phyloP scores from a whole-genome alignment of 2,113 vertebrate genomes.

The Actinemys pallida region DNA sequence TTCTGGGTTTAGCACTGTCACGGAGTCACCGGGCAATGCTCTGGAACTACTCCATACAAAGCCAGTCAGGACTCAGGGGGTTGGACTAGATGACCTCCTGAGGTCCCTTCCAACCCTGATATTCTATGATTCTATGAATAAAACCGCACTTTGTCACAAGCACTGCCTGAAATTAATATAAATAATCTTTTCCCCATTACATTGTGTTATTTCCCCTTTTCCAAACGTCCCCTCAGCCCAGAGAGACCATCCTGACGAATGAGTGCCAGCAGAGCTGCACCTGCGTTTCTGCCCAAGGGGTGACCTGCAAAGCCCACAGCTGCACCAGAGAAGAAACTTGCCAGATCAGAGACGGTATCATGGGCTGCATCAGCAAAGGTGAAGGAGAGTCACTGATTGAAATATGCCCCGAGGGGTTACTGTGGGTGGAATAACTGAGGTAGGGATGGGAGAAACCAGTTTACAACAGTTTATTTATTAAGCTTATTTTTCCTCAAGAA shows the following conservation, averaged over 20 bases:
- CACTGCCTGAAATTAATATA: neutral
- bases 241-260: constrained; percentile 67
- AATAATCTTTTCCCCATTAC: neutral
- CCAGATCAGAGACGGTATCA: constrained; percentile 70
- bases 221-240: constrained; percentile 71
- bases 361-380: constrained; percentile 82
- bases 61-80: too few relatives aligned
- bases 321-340: constrained; percentile 80
- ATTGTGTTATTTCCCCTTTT: neutral
- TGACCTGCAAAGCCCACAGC: constrained; percentile 75
- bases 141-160: too few relatives aligned
- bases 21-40: too few relatives aligned
- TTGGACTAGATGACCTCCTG: too few relatives aligned
- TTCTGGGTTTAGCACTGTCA: neutral
- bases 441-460: too few relatives aligned
- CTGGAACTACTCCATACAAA: too few relatives aligned
- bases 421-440: neutral
- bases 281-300: constrained; percentile 71
- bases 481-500: neutral
- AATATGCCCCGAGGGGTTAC: neutral
- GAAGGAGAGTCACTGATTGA: neutral
- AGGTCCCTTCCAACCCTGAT: too few relatives aligned
- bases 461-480: neutral
- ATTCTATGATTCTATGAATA: too few relatives aligned
- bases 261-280: constrained; percentile 77